Base-by-base conservation (phyloP, 2,888 invertebrate species). In the Drosophila testacea region DNA sequence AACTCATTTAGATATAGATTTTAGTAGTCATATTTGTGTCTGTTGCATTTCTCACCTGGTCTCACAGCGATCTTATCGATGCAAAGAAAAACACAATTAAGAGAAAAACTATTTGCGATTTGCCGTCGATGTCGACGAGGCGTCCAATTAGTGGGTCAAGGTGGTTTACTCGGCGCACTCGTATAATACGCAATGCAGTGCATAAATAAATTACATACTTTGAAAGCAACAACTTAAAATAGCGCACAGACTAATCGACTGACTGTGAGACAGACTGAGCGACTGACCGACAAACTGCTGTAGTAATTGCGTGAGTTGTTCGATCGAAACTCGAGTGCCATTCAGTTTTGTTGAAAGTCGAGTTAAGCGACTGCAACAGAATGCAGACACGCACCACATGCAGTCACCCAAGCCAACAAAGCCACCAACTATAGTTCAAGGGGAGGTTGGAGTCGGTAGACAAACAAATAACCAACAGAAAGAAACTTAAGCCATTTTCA, bases 91-190 rank as follows among this genome's bases (percentile, higher is more conserved):
- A 34, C 2, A 44, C 28, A 42, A 28, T 44, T 44, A 4, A 28
- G n/a, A 48, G 36, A 46, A 55, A 60, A 55, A 48, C 66, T 66
- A 74, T 67, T 54, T 61, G 73, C 50, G 22, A 7, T 32, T 32
- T 28, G 61, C 22, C 22, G 42, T 22, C 38, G 39, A 27, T 13
- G 44, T 36, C 63, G 66, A 66, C 71, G 69, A 69, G 76, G 69
- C 69, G 66, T 76, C 61, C 86, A 83, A 88, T 88, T 85, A 86
- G 88, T 85, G 88, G 85, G 85, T 88, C 85, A 85, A 85, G 85
- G 85, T 85, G 88, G 85, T 85, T 85, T 68, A 85, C 86, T 83
- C 73, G 55, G 63, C 67, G 77, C 70, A 74, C 67, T 54, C 73
- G 79, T 73, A 22, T 22, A 73, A 61, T 62, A 76, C 77, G 71